A percentile compares a stretch with the other conserved stretches of the same genome.
phyloP scores from a whole-genome alignment of 1,140 invertebrate species.

The Sweltsa coloradensis region DNA sequence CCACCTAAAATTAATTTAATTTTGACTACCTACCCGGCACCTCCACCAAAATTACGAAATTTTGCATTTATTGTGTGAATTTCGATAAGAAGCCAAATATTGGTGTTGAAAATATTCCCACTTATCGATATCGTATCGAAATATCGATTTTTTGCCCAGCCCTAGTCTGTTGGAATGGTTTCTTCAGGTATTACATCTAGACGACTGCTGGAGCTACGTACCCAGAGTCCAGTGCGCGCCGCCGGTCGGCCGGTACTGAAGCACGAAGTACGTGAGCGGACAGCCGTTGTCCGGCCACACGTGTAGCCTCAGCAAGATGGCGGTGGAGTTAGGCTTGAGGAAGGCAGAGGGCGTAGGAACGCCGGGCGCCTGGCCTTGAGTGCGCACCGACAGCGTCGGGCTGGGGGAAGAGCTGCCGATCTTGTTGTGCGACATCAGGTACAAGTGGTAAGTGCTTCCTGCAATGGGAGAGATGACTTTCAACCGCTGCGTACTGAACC shows the following conservation, averaged over 20 bases:
- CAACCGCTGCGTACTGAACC: too few species aligned
- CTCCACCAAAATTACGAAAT: too few species aligned
- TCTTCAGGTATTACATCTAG: not conserved
- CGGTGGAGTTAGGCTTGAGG: slow-evolving; percentile 55
- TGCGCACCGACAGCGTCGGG: slow-evolving; percentile 50
- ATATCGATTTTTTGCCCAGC: too few species aligned
- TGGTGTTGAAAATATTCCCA: too few species aligned
- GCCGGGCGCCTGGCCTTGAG: slow-evolving; percentile 57
- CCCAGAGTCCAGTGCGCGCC: slow-evolving; percentile 45
- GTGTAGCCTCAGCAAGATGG: slow-evolving; percentile 52
- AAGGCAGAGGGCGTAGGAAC: slow-evolving; percentile 48
- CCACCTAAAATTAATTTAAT: too few species aligned
- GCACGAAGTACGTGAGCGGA: slow-evolving; percentile 58
- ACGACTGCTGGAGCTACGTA: slow-evolving; percentile 17
- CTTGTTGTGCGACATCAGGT: slow-evolving; percentile 56
- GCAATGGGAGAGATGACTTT: too few species aligned
- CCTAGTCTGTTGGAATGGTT: too few species aligned
- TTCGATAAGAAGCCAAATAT: too few species aligned
- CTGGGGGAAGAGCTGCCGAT: slow-evolving; percentile 58
- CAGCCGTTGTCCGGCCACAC: slow-evolving; percentile 72
- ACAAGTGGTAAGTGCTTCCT: slow-evolving; percentile 63
- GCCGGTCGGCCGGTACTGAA: slow-evolving; percentile 53
- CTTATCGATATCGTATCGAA: too few species aligned
- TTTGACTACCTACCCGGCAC: not conserved
- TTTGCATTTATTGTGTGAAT: too few species aligned